A percentile compares a stretch with the other conserved stretches of the same genome.
Conservation (phyloP, 92 coral and sea anemone species). For the Epizoanthus rinbou region DNA sequence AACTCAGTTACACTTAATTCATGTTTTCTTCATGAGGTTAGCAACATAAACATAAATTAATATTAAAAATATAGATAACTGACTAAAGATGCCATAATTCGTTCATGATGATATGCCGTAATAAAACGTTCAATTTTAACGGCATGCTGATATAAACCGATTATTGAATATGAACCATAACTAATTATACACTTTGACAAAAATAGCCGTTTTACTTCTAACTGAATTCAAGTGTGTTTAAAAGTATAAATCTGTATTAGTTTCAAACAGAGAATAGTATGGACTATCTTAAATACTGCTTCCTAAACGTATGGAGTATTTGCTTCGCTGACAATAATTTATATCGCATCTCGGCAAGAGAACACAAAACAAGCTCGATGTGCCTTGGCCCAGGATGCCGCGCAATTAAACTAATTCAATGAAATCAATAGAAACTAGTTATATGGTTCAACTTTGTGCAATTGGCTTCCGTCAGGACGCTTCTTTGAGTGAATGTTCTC, state of each 20-base stretch:
- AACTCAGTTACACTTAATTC: too few species aligned
- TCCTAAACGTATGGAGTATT: background rate
- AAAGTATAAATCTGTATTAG: background rate
- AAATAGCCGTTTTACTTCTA: background rate
- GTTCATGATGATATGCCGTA: background rate
- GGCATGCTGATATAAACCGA: too few species aligned
- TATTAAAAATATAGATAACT: background rate
- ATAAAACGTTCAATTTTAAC: too few species aligned
- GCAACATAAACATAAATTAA: background rate
- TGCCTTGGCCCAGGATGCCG: background rate
- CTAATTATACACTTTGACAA: too few species aligned
- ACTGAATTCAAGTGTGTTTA: background rate
- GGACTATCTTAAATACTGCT: background rate
- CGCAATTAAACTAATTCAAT: background rate
- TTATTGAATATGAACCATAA: too few species aligned
- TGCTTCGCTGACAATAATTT: background rate
- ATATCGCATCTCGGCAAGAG: background rate
- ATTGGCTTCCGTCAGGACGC: background rate
- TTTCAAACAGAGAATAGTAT: background rate
- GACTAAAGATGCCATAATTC: background rate
- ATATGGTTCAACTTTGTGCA: background rate
- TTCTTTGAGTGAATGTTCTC: background rate
- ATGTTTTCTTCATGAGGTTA: background rate
- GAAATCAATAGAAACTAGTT: background rate
- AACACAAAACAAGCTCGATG: background rate